These are phyloP conservation scores for Hemibagrus wyckioides DNA, from an alignment of 2,113 vertebrate species.

Conservation along the genomic window DNA sequence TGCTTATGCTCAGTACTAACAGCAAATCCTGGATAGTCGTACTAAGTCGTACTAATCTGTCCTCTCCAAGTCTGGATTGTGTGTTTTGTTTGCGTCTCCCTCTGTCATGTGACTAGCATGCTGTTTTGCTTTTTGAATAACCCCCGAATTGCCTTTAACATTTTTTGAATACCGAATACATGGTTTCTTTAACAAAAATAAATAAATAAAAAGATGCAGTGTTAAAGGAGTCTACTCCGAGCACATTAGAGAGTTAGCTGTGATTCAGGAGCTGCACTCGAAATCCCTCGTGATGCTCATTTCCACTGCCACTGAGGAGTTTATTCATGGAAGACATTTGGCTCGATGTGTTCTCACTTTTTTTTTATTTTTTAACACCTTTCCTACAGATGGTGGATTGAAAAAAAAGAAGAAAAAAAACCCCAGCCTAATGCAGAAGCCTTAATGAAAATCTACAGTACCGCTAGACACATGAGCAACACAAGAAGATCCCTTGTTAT, in stretches of 20 bases:
- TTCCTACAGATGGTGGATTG: neutral
- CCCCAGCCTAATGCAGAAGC: neutral
- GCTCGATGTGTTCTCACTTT: neutral
- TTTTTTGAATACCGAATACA: neutral
- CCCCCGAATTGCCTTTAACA: neutral
- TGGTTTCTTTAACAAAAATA: neutral
- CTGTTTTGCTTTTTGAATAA: neutral
- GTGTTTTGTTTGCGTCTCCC: neutral
- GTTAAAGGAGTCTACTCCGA: neutral
- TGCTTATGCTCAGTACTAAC: neutral
- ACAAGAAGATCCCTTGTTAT: neutral
- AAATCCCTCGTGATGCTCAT: neutral
- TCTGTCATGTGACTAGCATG: neutral
- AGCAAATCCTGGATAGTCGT: neutral
- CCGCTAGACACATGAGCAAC: neutral
- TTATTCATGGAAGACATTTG: neutral
- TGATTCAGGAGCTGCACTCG: neutral
- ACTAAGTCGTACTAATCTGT: neutral
- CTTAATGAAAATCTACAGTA: neutral
- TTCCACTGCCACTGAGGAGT: too few relatives aligned
- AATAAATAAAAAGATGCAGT: too few relatives aligned
- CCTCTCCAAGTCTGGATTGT: neutral
- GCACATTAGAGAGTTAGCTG: neutral
- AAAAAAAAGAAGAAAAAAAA: neutral
- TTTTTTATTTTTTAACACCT: neutral